phyloP scores from a whole-genome alignment of 2,797 vertebrate species.

The Poeciliopsis presidionis region DNA sequence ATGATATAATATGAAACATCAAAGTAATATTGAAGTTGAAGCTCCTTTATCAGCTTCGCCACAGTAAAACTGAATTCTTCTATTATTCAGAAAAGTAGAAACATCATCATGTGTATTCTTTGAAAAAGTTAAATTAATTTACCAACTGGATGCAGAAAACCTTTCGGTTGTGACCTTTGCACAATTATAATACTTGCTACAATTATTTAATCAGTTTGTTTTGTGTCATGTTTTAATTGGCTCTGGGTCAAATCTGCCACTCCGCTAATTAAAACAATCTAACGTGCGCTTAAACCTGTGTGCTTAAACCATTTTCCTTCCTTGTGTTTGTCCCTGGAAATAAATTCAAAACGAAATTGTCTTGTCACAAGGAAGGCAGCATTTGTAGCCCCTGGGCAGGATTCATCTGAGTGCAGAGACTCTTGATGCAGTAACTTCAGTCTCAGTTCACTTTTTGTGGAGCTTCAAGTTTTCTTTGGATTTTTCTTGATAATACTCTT shows the following conservation, averaged over 20 bases:
- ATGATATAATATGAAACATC: neutral
- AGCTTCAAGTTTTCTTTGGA: neutral
- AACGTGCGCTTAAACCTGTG: neutral
- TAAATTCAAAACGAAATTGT: neutral
- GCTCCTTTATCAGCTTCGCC: neutral
- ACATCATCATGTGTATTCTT: neutral
- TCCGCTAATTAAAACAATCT: neutral
- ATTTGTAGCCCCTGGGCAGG: neutral
- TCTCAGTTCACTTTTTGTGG: neutral
- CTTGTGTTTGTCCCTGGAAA: neutral
- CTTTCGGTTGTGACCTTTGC: neutral
- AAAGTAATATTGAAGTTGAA: neutral
- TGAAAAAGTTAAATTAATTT: neutral
- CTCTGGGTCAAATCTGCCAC: neutral
- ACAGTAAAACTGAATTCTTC: neutral
- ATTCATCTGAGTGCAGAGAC: neutral
- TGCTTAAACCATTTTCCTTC: neutral
- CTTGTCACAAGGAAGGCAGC: neutral
- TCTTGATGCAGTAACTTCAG: neutral
- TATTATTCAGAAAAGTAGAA: neutral
- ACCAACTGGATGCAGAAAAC: neutral
- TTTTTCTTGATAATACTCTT: neutral
- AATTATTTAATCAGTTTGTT: conserved; percentile 3
- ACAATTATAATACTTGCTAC: neutral
- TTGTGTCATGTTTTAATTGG: conserved; percentile 1